Conservation (phyloP, 2,888 invertebrate genomes). For the Polyommatus icarus region DNA sequence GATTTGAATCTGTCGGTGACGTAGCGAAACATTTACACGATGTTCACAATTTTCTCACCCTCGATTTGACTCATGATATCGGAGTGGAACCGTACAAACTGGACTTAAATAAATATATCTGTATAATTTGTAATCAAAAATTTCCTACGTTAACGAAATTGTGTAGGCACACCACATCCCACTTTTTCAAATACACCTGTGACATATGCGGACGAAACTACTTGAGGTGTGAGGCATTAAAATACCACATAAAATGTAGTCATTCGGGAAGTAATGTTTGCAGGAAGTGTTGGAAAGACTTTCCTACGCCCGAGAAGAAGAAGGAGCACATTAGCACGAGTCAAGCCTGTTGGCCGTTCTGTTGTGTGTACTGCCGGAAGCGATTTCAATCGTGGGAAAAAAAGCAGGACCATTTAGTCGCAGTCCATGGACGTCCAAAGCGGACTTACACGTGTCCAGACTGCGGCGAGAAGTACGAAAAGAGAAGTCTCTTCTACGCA, state of each 20-base stretch:
- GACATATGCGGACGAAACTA: slow-evolving; percentile 66
- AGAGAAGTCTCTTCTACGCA: slow-evolving; percentile 57
- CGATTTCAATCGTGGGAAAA: slow-evolving; percentile 65
- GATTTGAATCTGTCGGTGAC: slow-evolving; percentile 52
- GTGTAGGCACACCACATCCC: slow-evolving; percentile 62
- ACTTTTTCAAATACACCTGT: slow-evolving; percentile 64
- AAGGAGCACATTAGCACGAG: slow-evolving; percentile 55
- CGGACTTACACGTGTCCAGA: slow-evolving; percentile 59
- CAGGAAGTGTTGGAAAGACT: slow-evolving; percentile 65
- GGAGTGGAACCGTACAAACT: slow-evolving; percentile 64
- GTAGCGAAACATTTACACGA: slow-evolving; percentile 57
- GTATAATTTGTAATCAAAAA: slow-evolving; percentile 57
- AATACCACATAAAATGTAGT: slow-evolving; percentile 59
- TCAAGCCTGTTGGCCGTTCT: slow-evolving; percentile 59
- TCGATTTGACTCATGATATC: slow-evolving; percentile 56
- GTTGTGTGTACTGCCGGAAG: slow-evolving; percentile 60
- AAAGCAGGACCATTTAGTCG: slow-evolving; percentile 59
- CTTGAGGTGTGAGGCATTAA: slow-evolving; percentile 58
- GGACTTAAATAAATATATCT: slow-evolving; percentile 57
- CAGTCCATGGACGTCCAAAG: slow-evolving; percentile 52
- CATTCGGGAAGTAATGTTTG: slow-evolving; percentile 60
- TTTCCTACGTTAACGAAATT: slow-evolving; percentile 58
- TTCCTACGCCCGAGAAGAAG: slow-evolving; percentile 53
- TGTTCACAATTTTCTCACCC: slow-evolving; percentile 49
- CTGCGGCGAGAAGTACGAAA: slow-evolving; percentile 53